phyloP scores from a whole-genome alignment of 1,140 invertebrate genomes.

The Uloborus diversus region DNA sequence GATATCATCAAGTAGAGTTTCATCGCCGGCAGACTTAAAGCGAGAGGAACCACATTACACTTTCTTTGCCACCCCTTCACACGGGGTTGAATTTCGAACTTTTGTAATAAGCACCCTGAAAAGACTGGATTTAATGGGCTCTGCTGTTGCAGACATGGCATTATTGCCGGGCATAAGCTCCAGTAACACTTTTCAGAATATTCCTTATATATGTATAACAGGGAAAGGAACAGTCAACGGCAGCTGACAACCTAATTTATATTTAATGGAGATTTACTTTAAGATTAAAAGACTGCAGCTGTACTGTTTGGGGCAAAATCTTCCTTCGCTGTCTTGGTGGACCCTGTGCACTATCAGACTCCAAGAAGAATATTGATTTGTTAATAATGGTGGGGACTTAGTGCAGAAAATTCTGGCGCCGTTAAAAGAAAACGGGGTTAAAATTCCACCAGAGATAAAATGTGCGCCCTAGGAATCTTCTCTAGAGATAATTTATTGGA shows the following conservation, averaged over 20 bases:
- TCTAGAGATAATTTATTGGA: constrained; percentile 47
- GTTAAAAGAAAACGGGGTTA: constrained; percentile 45
- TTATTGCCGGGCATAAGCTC: constrained; percentile 30
- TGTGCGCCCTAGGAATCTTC: neutral
- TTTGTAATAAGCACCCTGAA: constrained; percentile 15
- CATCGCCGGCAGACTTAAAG: neutral
- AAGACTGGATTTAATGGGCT: neutral
- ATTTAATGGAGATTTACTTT: constrained; percentile 56
- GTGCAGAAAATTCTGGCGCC: constrained; percentile 3
- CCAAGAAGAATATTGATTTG: constrained; percentile 47
- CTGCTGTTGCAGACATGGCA: neutral
- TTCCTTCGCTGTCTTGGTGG: neutral
- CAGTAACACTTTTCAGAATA: neutral
- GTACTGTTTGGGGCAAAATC: constrained; percentile 21
- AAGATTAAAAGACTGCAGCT: constrained; percentile 44
- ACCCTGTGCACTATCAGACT: constrained; percentile 5
- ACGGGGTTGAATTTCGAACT: neutral
- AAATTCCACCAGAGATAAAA: constrained; percentile 51
- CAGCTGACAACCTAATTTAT: constrained; percentile 56
- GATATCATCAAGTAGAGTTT: neutral
- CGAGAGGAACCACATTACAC: neutral
- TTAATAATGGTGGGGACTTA: constrained; percentile 51
- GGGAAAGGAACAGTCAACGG: constrained; percentile 35
- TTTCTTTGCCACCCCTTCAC: neutral
- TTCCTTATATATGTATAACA: neutral